These are phyloP conservation scores for Eupithecia subfuscata DNA, from an alignment of 2,888 invertebrate species.

Conservation along the genomic window DNA sequence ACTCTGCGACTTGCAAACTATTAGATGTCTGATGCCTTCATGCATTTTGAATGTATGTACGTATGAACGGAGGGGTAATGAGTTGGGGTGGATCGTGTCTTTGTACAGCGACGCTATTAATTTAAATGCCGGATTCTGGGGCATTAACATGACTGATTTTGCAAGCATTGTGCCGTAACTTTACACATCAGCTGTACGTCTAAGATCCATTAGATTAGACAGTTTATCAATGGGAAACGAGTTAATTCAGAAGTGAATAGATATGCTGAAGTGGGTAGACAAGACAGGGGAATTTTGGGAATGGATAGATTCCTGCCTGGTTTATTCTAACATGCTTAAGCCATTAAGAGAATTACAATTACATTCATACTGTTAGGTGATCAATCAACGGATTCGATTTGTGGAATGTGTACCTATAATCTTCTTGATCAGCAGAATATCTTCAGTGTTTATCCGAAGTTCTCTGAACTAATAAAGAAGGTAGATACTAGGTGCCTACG, in stretches of 20 bases:
- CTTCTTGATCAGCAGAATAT: neutral
- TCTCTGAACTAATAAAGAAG: neutral
- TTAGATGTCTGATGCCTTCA: slow-evolving; percentile 39
- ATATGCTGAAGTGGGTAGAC: slow-evolving; percentile 4
- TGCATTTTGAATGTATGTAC: slow-evolving; percentile 45
- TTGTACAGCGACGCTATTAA: slow-evolving; percentile 27
- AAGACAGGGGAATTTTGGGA: neutral
- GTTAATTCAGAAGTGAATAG: slow-evolving; percentile 1
- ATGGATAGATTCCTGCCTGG: neutral
- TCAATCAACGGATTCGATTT: neutral
- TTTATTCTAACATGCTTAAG: neutral
- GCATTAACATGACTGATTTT: slow-evolving; percentile 11
- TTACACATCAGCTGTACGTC: slow-evolving; percentile 1
- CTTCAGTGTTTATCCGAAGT: neutral
- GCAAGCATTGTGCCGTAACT: neutral
- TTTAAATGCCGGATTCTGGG: slow-evolving; percentile 21
- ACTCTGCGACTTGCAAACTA: slow-evolving; percentile 37
- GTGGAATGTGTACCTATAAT: neutral
- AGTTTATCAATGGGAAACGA: slow-evolving; percentile 5
- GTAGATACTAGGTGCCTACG: neutral
- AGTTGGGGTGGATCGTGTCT: slow-evolving; percentile 24
- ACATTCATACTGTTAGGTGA: neutral
- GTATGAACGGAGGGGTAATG: slow-evolving; percentile 32
- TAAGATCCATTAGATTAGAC: slow-evolving; percentile 8
- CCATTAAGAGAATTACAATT: slow-evolving; percentile 9